Percentiles rank a stretch among this genome's conserved stretches.
Evolutionary conservation across 2,888 invertebrate species (phyloP).

Genomic region (Terebella lapidaria): DNA sequence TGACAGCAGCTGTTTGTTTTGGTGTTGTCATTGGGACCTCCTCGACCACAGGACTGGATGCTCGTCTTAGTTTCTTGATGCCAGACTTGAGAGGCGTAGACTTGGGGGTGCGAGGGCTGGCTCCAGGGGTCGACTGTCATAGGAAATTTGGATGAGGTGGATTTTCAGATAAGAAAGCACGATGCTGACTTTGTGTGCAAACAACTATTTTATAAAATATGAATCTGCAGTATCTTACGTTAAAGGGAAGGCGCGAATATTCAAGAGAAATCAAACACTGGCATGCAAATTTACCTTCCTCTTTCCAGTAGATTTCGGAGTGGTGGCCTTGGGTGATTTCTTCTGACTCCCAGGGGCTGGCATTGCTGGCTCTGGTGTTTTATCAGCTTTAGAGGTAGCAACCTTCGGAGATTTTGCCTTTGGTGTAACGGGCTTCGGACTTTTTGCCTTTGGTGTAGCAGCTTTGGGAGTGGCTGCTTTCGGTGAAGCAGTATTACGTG

Average conservation of each 20-base stretch:
- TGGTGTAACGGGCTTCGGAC: conserved; percentile 13
- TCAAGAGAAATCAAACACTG: too few species aligned
- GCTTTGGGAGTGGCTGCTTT: conserved; percentile 14
- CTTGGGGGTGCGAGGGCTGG: conserved; percentile 28
- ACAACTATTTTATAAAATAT: too few species aligned
- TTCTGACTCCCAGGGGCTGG: conserved; percentile 1
- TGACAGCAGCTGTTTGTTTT: not conserved
- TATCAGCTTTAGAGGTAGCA: conserved; percentile 14
- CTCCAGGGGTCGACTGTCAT: conserved; percentile 7
- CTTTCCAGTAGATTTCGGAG: too few species aligned
- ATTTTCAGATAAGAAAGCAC: too few species aligned
- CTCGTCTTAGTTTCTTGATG: conserved; percentile 27
- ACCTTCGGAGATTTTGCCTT: conserved; percentile 14
- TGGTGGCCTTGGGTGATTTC: not conserved
- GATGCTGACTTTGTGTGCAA: too few species aligned
- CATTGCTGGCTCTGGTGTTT: conserved; percentile 8
- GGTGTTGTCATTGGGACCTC: not conserved
- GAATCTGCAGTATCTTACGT: too few species aligned
- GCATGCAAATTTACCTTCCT: too few species aligned
- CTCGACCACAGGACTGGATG: conserved; percentile 25
- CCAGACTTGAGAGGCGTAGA: conserved; percentile 25
- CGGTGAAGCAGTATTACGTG: conserved; percentile 12
- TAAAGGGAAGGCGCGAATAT: too few species aligned
- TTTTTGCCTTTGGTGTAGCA: conserved; percentile 12
- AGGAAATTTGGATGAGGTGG: not conserved